Conservation (phyloP, 2,888 invertebrate species). For the Mayetiola destructor region DNA sequence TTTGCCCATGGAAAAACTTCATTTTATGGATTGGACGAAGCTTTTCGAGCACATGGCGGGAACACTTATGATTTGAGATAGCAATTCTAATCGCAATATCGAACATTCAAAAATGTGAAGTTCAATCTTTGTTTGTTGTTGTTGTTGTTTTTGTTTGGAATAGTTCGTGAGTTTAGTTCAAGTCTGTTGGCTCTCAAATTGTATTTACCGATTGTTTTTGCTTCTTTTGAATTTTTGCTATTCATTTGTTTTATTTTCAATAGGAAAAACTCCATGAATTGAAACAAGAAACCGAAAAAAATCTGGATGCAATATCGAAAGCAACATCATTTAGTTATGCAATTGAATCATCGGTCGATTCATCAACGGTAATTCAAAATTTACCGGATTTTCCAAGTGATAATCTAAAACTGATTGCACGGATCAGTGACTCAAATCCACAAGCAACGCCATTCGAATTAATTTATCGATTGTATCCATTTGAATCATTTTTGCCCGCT, state of each 20-base stretch:
- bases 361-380: slow-evolving; percentile 28
- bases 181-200: too few species aligned
- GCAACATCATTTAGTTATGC: slow-evolving; percentile 63
- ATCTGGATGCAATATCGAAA: slow-evolving; percentile 32
- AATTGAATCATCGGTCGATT: slow-evolving; percentile 59
- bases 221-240: background rate
- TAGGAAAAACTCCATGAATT: slow-evolving; percentile 45
- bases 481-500: slow-evolving; percentile 58
- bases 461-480: slow-evolving; percentile 70
- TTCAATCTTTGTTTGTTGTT: too few species aligned
- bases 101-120: too few species aligned
- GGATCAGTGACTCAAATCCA: slow-evolving; percentile 49
- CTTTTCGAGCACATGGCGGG: too few species aligned
- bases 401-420: slow-evolving; percentile 50
- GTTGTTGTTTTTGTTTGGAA: too few species aligned
- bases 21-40: too few species aligned
- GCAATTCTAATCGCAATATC: too few species aligned
- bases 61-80: too few species aligned
- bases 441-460: slow-evolving; percentile 49
- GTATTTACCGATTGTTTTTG: too few species aligned
- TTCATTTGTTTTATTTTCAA: slow-evolving; percentile 18
- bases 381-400: slow-evolving; percentile 86
- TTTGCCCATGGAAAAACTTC: too few species aligned
- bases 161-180: too few species aligned
- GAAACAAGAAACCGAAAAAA: slow-evolving; percentile 32